A percentile compares a stretch with the other conserved stretches of the same genome.
phyloP scores from a whole-genome alignment of 2,797 vertebrate genomes.

The Sternotherus odoratus region DNA sequence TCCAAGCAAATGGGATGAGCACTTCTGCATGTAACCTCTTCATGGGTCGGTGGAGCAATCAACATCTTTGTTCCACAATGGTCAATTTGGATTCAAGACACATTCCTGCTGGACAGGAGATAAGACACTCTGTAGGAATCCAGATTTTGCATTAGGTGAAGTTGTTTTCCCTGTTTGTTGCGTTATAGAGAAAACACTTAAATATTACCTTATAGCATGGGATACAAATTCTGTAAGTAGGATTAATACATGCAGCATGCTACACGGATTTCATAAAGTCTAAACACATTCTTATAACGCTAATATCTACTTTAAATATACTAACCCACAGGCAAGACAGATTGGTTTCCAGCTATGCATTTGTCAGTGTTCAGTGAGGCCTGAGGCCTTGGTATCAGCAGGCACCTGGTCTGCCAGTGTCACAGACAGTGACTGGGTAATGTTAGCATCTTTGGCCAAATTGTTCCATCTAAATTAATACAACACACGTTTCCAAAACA shows the following conservation, averaged over 20 bases:
- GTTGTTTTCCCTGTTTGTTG: neutral
- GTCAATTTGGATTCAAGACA: neutral
- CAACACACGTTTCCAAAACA: too few species aligned
- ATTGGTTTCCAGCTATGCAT: neutral
- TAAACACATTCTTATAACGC: neutral
- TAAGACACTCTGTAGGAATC: neutral
- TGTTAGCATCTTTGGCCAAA: too few species aligned
- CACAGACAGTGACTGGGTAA: too few species aligned
- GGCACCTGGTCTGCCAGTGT: too few species aligned
- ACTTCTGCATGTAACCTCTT: neutral
- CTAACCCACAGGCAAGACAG: neutral
- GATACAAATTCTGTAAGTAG: neutral
- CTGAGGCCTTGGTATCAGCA: neutral
- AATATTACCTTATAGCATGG: neutral
- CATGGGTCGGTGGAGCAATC: neutral
- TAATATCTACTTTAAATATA: neutral
- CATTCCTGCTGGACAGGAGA: neutral
- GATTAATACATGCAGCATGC: neutral
- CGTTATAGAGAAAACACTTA: neutral
- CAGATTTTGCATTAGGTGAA: neutral
- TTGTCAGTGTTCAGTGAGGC: neutral
- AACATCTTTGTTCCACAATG: neutral
- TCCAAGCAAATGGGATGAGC: neutral
- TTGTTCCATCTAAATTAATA: too few species aligned
- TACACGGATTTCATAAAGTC: neutral